Base-by-base conservation (phyloP, 2,113 vertebrate species). In the Excalfactoria chinensis region DNA sequence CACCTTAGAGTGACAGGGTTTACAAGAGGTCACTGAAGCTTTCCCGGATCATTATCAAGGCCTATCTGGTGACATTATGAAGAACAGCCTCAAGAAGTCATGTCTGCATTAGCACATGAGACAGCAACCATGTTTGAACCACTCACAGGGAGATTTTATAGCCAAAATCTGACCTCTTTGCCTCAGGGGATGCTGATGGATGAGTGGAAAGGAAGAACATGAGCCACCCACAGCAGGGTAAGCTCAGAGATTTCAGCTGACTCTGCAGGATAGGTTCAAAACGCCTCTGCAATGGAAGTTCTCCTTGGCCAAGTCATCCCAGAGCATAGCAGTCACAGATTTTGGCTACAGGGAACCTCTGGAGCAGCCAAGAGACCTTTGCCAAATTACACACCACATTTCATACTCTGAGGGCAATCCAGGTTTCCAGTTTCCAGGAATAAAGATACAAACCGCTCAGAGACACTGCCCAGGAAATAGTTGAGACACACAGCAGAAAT, bases 91-190 rank as follows among this genome's bases (percentile, higher is more conserved):
- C 55, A 48, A 73, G 35, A 48, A 74, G 18, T 71, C 67, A 59
- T 23, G 67, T 23, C n/a, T 77, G n/a, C 3, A 2, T 53, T 58
- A 48, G 6, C 0, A 1, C 2, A 0, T n/a, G 30, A 77, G 43
- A 22, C 20, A 74, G 28, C 44, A 77, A 30, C 51, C 46, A n/a
- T 16, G 9, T 26, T 35, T 89, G 55, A 26, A n/a, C 48, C 28
- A 9, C 3, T 4, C 4, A 4, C 40, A 74, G 19, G 20, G 14
- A 35, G 14, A 5, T 82, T 74, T 82, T 68, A 1, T 18, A 55
- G 37, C 13, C 30, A 23, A 70, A 82, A 44, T 13, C 26, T 41
- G 41, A 58, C 17, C 4, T 84, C 28, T 67, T 58, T 81, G 51
- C 11, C 41, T 26, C 18, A 74, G 58, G 13, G 85, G n/a, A 21